Evolutionary conservation across 1,140 invertebrate species (phyloP), one percentile per base, ranked within the genome.

Genomic region (Eumeta japonica): DNA sequence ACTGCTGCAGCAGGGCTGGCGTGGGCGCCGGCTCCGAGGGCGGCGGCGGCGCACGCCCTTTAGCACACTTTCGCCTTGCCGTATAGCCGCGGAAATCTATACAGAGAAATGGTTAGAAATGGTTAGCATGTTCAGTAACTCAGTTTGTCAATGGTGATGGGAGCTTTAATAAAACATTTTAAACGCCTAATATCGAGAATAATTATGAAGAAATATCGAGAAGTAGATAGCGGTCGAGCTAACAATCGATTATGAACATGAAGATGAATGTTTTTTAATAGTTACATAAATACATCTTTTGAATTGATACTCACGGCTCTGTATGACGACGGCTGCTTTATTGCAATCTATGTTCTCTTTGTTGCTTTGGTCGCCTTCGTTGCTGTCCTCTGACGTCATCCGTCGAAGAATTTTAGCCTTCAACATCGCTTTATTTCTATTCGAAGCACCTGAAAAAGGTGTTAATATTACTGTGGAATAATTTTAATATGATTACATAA

Each of bases 81-180:
- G 80, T 81, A 48, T 83, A 84, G 1, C 84, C 83, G 45, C 83
- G 75, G 61, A 81, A 85, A 60, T 82, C 83, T 85, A 30, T n/a
- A 7, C n/a, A n/a, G n/a, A n/a, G n/a, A n/a, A n/a, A n/a, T n/a
- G n/a, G n/a, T n/a, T n/a, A n/a, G n/a, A n/a, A n/a, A n/a, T n/a
- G n/a, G n/a, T n/a, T n/a, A n/a, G n/a, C n/a, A n/a, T n/a, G n/a
- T n/a, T n/a, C n/a, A n/a, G n/a, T n/a, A n/a, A n/a, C n/a, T n/a
- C n/a, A n/a, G n/a, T n/a, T n/a, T n/a, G n/a, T n/a, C n/a, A n/a
- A n/a, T n/a, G n/a, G n/a, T n/a, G n/a, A n/a, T n/a, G n/a, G n/a
- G n/a, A n/a, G n/a, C n/a, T n/a, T n/a, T n/a, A n/a, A n/a, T n/a
- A n/a, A n/a, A n/a, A n/a, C n/a, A n/a, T n/a, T n/a, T n/a, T n/a